phyloP scores from a whole-genome alignment of 2,888 invertebrate genomes.

The Trissoscelio sp. region DNA sequence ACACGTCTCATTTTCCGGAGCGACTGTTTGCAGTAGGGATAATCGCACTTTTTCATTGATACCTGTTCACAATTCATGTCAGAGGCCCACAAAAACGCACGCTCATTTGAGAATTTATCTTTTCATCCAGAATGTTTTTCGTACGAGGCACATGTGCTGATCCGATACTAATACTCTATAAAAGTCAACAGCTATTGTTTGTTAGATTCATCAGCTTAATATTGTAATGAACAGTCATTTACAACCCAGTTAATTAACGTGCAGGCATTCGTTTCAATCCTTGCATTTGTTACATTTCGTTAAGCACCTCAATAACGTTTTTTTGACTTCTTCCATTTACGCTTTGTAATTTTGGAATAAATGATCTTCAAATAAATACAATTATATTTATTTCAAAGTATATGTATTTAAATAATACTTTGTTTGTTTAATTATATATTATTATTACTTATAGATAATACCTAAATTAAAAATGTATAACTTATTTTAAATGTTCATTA shows the following conservation, averaged over 20 bases:
- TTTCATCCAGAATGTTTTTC: slow-evolving; percentile 46
- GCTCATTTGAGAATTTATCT: slow-evolving; percentile 52
- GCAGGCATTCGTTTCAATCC: background rate
- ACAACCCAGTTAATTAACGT: slow-evolving; percentile 26
- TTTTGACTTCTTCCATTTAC: background rate
- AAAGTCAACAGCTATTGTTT: slow-evolving; percentile 34
- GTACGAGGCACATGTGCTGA: slow-evolving; percentile 33
- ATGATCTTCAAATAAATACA: too few relatives aligned
- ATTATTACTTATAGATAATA: too few relatives aligned
- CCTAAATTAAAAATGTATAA: too few relatives aligned
- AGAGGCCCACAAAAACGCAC: slow-evolving; percentile 41
- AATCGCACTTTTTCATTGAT: slow-evolving; percentile 63
- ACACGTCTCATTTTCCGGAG: slow-evolving; percentile 59
- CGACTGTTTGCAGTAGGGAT: slow-evolving; percentile 54
- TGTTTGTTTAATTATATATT: too few relatives aligned
- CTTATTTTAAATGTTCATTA: too few relatives aligned
- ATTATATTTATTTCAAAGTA: too few relatives aligned
- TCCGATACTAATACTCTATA: slow-evolving; percentile 41
- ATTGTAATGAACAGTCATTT: slow-evolving; percentile 29
- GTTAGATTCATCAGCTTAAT: slow-evolving; percentile 27
- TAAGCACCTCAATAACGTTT: background rate
- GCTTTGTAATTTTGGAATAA: too few relatives aligned
- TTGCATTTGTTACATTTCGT: slow-evolving; percentile 5
- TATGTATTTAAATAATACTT: too few relatives aligned
- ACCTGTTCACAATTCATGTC: slow-evolving; percentile 56